A percentile compares a stretch with the other conserved stretches of the same genome.
These are phyloP conservation scores for Idaea aversata DNA, from an alignment of 2,888 invertebrate species.

Conservation along the genomic window DNA sequence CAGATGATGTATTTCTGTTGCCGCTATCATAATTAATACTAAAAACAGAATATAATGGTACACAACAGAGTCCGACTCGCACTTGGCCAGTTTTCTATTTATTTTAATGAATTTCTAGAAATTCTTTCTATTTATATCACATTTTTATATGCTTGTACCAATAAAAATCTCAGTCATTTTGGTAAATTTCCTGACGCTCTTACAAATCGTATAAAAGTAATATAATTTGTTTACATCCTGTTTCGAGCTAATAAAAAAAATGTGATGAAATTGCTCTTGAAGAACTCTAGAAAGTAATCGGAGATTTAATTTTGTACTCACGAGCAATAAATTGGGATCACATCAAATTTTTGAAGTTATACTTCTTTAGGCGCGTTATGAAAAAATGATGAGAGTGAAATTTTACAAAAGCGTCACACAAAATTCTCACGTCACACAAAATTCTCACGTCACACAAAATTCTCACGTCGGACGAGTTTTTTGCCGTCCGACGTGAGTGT, in stretches of 20 bases:
- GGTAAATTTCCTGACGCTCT: background rate
- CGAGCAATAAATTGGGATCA: background rate
- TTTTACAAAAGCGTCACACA: too few relatives aligned
- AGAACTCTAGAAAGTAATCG: background rate
- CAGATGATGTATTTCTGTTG: too few relatives aligned
- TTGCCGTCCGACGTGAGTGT: too few relatives aligned
- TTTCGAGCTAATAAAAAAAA: background rate
- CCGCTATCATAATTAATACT: too few relatives aligned
- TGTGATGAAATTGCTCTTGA: background rate
- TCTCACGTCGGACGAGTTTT: too few relatives aligned
- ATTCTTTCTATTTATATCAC: background rate
- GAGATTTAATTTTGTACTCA: background rate
- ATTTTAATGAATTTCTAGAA: background rate
- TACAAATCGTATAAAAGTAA: background rate
- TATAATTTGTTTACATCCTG: background rate
- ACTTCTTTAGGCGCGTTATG: too few relatives aligned
- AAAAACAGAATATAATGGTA: too few relatives aligned
- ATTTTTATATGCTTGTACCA: background rate
- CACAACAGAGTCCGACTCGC: too few relatives aligned
- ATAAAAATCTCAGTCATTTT: background rate
- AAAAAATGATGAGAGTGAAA: too few relatives aligned
- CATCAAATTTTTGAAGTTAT: too few relatives aligned
- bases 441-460: too few relatives aligned
- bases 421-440: too few relatives aligned
- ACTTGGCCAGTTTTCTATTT: background rate